These are phyloP conservation scores for Acanthornis magna DNA, from an alignment of 2,797 vertebrate genomes.

Conservation along the genomic window DNA sequence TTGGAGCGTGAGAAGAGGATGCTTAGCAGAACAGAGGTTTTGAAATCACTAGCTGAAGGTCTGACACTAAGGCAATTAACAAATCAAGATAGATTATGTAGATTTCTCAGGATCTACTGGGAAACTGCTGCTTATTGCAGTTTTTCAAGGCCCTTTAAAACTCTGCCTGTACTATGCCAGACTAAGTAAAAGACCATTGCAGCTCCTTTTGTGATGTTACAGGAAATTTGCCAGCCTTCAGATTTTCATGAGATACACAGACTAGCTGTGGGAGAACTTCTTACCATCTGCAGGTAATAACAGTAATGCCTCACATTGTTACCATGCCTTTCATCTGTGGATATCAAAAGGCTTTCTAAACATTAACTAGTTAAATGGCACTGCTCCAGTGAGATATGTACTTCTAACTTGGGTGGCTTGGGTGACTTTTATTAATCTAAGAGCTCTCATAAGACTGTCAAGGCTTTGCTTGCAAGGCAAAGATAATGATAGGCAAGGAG, in stretches of 20 bases:
- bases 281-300: neutral
- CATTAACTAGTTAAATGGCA: neutral
- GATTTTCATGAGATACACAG: neutral
- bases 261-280: neutral
- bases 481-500: neutral
- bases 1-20: neutral
- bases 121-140: neutral
- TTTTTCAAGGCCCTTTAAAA: neutral
- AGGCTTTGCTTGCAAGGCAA: neutral
- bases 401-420: neutral
- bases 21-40: neutral
- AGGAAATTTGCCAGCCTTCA: neutral
- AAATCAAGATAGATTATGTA: neutral
- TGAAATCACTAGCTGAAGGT: neutral
- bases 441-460: neutral
- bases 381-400: neutral
- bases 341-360: conserved; percentile 33
- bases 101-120: neutral
- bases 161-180: neutral
- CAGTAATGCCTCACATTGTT: neutral
- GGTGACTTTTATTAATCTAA: neutral
- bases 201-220: neutral
- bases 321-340: conserved; percentile 5
- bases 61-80: neutral
- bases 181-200: neutral